Evolutionary conservation across 2,113 vertebrate species (phyloP).

Genomic region (Oreochromis tanganicae): DNA sequence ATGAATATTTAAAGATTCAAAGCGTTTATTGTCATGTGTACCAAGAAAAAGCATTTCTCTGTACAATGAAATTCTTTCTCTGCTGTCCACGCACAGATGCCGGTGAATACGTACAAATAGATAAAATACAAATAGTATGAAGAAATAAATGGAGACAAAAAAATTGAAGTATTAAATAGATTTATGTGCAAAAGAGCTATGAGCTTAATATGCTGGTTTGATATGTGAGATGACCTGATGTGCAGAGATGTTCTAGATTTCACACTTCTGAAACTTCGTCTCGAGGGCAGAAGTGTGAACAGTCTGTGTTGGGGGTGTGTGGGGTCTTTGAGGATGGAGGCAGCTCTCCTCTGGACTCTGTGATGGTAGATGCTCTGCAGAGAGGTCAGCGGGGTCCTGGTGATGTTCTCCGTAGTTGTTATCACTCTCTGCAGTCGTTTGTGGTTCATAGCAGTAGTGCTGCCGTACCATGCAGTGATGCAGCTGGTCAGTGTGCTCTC

Average conservation of each 20-base stretch:
- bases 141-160: not conserved
- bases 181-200: not conserved
- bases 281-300: too few species aligned
- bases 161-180: not conserved
- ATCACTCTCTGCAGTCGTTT: not conserved
- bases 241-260: too few species aligned
- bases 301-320: too few species aligned
- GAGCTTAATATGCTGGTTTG: too few species aligned
- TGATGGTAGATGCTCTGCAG: not conserved
- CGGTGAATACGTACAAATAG: not conserved
- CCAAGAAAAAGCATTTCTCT: not conserved
- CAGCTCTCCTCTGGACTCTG: not conserved
- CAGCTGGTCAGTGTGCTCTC: fast-evolving
- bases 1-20: not conserved
- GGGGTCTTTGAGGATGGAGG: too few species aligned
- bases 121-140: not conserved
- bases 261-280: too few species aligned
- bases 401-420: not conserved
- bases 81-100: not conserved
- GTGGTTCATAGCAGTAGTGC: not conserved
- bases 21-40: not conserved
- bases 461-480: not conserved
- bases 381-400: not conserved
- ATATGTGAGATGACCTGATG: too few species aligned
- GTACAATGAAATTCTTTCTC: not conserved